A percentile compares a stretch with the other conserved stretches of the same genome.
These are phyloP conservation scores for Drosophila flavopinicola DNA, from an alignment of 2,888 invertebrate species.

Conservation along the genomic window DNA sequence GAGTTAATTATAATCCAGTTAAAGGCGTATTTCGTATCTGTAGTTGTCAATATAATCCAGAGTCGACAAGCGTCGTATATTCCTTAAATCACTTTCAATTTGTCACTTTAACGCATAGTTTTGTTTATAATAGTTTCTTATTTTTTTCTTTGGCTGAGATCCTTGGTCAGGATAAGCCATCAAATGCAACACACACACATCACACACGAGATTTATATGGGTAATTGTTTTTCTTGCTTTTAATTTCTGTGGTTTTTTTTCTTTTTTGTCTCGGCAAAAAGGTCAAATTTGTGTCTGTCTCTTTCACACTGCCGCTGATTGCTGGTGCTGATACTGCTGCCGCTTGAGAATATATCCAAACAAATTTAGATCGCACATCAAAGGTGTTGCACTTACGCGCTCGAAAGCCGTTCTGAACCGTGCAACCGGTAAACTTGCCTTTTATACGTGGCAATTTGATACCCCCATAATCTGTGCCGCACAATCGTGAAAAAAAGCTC, in stretches of 20 bases:
- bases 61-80: conserved; percentile 58
- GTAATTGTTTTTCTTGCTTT: conserved; percentile 33
- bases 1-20: conserved; percentile 65
- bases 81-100: conserved; percentile 58
- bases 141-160: conserved; percentile 27
- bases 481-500: conserved; percentile 64
- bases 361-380: conserved; percentile 81
- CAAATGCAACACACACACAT: conserved; percentile 14
- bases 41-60: conserved; percentile 50
- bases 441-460: conserved; percentile 85
- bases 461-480: conserved; percentile 80
- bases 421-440: conserved; percentile 87
- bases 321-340: conserved; percentile 44
- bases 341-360: conserved; percentile 61
- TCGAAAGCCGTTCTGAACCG: conserved; percentile 98
- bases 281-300: conserved; percentile 68
- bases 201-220: conserved; percentile 40
- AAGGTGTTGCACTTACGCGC: conserved; percentile 91
- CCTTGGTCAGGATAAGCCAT: conserved; percentile 57
- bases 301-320: conserved; percentile 55
- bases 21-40: conserved; percentile 42
- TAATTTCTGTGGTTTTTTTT: conserved; percentile 21
- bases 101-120: conserved; percentile 39
- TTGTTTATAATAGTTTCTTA: conserved; percentile 1
- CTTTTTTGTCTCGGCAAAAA: conserved; percentile 54